phyloP scores from a whole-genome alignment of 2,888 invertebrate species.

The Adelphocoris suturalis region DNA sequence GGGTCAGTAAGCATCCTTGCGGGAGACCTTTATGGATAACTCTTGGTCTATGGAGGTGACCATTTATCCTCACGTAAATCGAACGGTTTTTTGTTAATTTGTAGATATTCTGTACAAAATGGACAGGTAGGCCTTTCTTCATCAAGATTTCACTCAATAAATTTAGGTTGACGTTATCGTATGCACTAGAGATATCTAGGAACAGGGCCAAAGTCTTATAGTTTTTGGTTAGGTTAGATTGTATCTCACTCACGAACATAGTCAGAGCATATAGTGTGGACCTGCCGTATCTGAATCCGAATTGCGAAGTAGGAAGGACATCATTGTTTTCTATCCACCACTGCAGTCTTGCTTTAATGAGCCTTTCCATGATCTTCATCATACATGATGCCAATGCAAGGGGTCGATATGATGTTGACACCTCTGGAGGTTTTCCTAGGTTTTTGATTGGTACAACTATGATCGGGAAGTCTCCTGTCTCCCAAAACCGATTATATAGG shows the following conservation, averaged over 20 bases:
- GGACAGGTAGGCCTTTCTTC: too few species aligned
- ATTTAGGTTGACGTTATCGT: constrained; percentile 65
- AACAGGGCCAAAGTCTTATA: constrained; percentile 64
- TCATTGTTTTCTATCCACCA: constrained; percentile 71
- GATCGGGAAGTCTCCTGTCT: neutral
- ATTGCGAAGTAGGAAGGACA: constrained; percentile 61
- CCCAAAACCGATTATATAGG: neutral
- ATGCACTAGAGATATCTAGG: constrained; percentile 69
- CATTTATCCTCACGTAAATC: constrained; percentile 41
- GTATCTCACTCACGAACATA: constrained; percentile 48
- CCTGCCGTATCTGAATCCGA: constrained; percentile 66
- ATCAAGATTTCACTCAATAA: constrained; percentile 53
- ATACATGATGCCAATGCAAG: constrained; percentile 69
- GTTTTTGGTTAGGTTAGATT: constrained; percentile 55
- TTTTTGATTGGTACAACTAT: constrained; percentile 68
- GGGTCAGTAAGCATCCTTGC: constrained; percentile 60
- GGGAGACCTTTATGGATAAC: constrained; percentile 41
- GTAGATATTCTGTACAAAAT: constrained; percentile 3
- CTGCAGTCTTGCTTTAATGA: constrained; percentile 59
- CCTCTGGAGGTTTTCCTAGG: constrained; percentile 62
- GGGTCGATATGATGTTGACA: constrained; percentile 70
- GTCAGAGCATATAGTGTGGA: too few species aligned
- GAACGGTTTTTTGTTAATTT: constrained; percentile 34
- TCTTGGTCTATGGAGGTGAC: too few species aligned
- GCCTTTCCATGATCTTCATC: constrained; percentile 69